phyloP scores from a whole-genome alignment of 2,797 vertebrate genomes.

The Acanthornis magna region DNA sequence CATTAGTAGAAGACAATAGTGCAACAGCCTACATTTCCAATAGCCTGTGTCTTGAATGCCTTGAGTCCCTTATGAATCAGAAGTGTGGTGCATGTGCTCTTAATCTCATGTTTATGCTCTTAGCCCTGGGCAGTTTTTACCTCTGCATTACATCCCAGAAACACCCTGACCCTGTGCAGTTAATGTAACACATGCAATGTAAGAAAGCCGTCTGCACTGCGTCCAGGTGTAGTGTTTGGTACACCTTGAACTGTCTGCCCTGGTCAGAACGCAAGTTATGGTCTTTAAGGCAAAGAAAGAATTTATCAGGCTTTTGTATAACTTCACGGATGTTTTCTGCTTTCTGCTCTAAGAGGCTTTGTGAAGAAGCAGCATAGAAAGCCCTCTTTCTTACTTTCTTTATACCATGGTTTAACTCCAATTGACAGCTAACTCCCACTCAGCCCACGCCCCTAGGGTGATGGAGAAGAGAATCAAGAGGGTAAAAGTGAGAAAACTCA shows the following conservation, averaged over 20 bases:
- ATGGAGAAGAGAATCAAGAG: not conserved
- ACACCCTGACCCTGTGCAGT: not conserved
- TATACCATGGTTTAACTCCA: not conserved
- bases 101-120: not conserved
- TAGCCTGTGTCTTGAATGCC: accelerated
- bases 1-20: not conserved
- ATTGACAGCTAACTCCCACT: not conserved
- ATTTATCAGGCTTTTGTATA: not conserved
- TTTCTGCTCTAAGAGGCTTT: not conserved
- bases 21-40: not conserved
- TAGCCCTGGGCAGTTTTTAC: not conserved
- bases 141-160: not conserved
- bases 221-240: accelerated
- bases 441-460: not conserved
- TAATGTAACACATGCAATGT: not conserved
- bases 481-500: not conserved
- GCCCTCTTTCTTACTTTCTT: not conserved
- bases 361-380: not conserved
- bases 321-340: not conserved
- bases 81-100: not conserved
- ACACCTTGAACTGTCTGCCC: not conserved
- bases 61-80: not conserved
- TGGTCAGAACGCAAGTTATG: not conserved
- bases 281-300: not conserved
- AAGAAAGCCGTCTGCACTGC: not conserved